Conservation (phyloP, 1,140 invertebrate species). For the Neelides sp. region DNA sequence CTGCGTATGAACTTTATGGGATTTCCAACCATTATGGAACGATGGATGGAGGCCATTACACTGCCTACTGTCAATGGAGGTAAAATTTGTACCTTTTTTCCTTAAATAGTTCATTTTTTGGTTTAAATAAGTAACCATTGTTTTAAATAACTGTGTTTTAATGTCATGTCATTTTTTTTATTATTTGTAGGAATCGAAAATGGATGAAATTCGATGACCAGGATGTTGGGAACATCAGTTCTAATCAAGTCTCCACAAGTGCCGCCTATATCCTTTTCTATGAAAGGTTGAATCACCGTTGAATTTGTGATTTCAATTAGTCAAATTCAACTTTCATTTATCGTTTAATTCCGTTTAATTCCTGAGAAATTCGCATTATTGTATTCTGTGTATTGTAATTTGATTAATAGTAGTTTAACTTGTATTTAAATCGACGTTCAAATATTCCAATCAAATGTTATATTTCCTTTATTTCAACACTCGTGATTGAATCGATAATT, state of each 20-base stretch:
- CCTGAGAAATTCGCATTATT: too few relatives aligned
- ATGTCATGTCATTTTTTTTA: background rate
- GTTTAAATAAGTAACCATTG: background rate
- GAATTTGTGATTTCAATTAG: too few relatives aligned
- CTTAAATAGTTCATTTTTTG: slow-evolving; percentile 9
- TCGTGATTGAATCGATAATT: too few relatives aligned
- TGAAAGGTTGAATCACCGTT: slow-evolving; percentile 1
- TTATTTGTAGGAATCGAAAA: slow-evolving; percentile 37
- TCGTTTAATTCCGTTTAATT: too few relatives aligned
- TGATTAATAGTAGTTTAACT: too few relatives aligned
- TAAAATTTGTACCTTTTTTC: slow-evolving; percentile 33
- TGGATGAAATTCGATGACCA: slow-evolving; percentile 89
- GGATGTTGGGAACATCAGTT: slow-evolving; percentile 56
- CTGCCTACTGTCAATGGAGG: slow-evolving; percentile 51
- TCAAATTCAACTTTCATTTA: too few relatives aligned
- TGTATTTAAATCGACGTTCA: too few relatives aligned
- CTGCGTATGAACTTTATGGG: slow-evolving; percentile 60
- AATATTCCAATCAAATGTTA: too few relatives aligned
- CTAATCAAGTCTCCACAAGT: slow-evolving; percentile 50
- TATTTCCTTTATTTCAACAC: too few relatives aligned
- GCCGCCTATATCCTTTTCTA: slow-evolving; percentile 73
- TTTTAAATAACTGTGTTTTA: background rate
- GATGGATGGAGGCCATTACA: slow-evolving; percentile 83
- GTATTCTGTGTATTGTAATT: too few relatives aligned
- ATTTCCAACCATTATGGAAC: slow-evolving; percentile 84